Conservation (phyloP, 1,140 invertebrate species). For the Drosophila kohkoa region DNA sequence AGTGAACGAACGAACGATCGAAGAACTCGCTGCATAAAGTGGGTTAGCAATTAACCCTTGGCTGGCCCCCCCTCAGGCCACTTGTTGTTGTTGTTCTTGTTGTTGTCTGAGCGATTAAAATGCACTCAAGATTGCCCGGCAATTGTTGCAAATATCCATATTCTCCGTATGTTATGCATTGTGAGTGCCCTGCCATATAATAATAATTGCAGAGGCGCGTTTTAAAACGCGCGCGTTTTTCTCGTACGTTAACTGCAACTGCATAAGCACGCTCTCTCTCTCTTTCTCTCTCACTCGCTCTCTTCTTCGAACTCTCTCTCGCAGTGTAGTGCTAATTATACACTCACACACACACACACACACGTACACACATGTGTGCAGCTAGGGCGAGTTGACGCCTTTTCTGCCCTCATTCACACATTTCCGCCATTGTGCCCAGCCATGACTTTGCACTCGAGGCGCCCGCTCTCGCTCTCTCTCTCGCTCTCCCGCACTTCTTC, state of each 20-base stretch:
- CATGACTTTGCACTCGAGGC: conserved; percentile 49
- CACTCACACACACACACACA: conserved; percentile 27
- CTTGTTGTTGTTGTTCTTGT: conserved; percentile 29
- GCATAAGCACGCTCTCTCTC: neutral
- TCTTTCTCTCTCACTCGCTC: neutral
- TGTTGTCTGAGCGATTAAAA: conserved; percentile 66
- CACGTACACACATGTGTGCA: no score
- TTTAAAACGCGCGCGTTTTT: conserved; percentile 47
- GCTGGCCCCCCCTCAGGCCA: conserved; percentile 1
- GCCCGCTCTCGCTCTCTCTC: conserved; percentile 2
- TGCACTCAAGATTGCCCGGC: conserved; percentile 69
- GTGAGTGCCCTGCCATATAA: neutral
- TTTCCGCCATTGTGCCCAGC: conserved; percentile 67
- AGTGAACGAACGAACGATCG: conserved; percentile 38
- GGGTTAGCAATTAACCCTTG: conserved; percentile 78
- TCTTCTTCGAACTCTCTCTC: neutral
- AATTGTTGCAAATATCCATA: conserved; percentile 19
- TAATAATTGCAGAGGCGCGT: conserved; percentile 54
- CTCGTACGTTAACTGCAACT: neutral
- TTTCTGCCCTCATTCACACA: conserved; percentile 69
- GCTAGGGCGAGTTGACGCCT: conserved; percentile 46
- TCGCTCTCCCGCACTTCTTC: conserved; percentile 38
- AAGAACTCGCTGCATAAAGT: conserved; percentile 38
- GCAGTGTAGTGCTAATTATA: conserved; percentile 67
- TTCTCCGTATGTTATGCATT: no score